Base-by-base conservation (phyloP, 2,113 vertebrate genomes). In the Sterrhoptilus dennistouni region DNA sequence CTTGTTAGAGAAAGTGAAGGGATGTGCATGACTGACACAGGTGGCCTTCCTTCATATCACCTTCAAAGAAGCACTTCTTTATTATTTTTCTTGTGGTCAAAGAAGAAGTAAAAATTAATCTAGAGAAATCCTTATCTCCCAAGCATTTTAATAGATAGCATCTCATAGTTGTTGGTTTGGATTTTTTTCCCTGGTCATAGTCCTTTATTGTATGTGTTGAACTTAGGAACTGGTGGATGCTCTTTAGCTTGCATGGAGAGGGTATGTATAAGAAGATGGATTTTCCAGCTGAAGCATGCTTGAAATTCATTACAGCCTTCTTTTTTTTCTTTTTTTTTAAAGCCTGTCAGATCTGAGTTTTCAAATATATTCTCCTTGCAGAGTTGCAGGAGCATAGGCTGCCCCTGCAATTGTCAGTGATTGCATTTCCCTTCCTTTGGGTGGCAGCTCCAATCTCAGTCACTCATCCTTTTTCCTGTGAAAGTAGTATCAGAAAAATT, bases 121-220 rank as follows among this genome's bases (percentile, higher is more conserved):
- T 31, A 8, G 16, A 60, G 29, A 77, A 91, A 66, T 12, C 2
- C 6, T 66, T 40, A 52, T 82, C 22, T 70, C 28, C 23, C 29
- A 82, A 42, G 6, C 9, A 24, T 54, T 89, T 90, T 71, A 54
- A n/a, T 18, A 59, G 45, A 42, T 35, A 33, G 28, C 12, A 31
- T 56, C 22, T 57, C 12, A 12, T 20, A 28, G 21, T 44, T 45
- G 5, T 11, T 82, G 38, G 14, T 31, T 89, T 56, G 5, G 0
- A 2, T 27, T 71, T 74, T 33, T 28, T 5, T 1, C 8, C 17
- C 3, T 1, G 5, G 5, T 54, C 29, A 7, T 18, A 33, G 22
- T 90, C 15, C 8, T 27, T 38, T 75, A 9, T 12, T 74, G 2
- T 38, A 20, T 27, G 4, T 68, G 40, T 52, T 60, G 38, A 77